Evolutionary conservation across 1,140 invertebrate species (phyloP).

Genomic region (Lordiphosa collinella): DNA sequence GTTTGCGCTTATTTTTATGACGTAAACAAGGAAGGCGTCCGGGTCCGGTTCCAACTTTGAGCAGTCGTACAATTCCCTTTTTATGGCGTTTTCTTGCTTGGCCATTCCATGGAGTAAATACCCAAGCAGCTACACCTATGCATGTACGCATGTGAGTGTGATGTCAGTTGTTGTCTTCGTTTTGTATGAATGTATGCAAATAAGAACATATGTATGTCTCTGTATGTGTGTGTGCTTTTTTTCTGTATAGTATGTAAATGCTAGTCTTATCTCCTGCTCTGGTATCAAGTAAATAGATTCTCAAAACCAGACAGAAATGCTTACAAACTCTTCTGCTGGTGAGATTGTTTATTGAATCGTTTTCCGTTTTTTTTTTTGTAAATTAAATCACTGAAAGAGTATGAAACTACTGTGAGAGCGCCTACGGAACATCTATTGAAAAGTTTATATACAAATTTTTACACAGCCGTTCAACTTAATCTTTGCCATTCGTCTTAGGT

Average conservation of each 20-base stretch:
- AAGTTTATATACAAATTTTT: too few relatives aligned
- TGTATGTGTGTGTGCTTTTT: background rate
- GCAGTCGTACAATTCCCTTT: conserved; percentile 28
- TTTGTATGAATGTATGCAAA: too few relatives aligned
- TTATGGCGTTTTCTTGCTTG: background rate
- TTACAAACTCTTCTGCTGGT: too few relatives aligned
- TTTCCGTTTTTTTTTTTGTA: too few relatives aligned
- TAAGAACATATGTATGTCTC: conserved; percentile 15
- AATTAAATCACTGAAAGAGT: too few relatives aligned
- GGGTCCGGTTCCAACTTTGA: conserved; percentile 23
- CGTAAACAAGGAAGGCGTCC: conserved; percentile 29
- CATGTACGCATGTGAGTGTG: conserved; percentile 39
- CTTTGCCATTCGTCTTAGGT: too few relatives aligned
- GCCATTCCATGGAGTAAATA: background rate
- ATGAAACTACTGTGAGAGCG: too few relatives aligned
- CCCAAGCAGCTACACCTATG: conserved; percentile 19
- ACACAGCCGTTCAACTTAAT: too few relatives aligned
- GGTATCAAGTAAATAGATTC: conserved; percentile 52
- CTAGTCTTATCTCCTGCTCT: conserved; percentile 41
- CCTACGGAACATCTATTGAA: too few relatives aligned
- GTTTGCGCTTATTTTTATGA: conserved; percentile 61
- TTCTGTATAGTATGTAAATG: conserved; percentile 41
- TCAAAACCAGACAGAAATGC: conserved; percentile 18
- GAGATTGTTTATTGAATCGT: background rate
- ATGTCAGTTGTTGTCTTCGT: conserved; percentile 39